Conservation (phyloP, 2,797 vertebrate species). For the Dermochelys coriacea region DNA sequence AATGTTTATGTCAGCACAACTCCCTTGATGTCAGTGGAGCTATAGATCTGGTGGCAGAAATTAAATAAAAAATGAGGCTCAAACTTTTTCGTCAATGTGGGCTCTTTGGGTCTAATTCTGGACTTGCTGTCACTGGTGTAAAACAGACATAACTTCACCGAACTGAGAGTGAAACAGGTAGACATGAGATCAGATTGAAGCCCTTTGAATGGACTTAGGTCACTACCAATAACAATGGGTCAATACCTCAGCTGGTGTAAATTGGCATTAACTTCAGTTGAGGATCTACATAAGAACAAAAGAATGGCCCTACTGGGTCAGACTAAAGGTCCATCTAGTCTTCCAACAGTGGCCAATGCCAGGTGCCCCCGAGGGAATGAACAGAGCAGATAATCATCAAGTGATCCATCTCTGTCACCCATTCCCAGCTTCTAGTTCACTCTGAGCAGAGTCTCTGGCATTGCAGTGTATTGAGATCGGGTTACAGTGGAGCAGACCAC, state of each 20-base stretch:
- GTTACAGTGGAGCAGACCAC: background rate
- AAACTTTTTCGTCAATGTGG: background rate
- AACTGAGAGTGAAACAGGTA: background rate
- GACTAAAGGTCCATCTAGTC: too few species aligned
- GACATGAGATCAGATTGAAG: fast-evolving
- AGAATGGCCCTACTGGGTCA: background rate
- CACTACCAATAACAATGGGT: fast-evolving
- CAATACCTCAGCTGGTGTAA: background rate
- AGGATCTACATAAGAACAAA: fast-evolving
- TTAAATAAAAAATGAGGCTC: fast-evolving
- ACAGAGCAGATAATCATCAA: too few species aligned
- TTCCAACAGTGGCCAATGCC: too few species aligned
- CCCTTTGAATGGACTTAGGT: fast-evolving
- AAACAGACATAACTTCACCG: background rate
- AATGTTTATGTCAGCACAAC: background rate
- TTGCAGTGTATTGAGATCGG: background rate
- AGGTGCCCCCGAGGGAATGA: too few species aligned
- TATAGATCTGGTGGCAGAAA: background rate
- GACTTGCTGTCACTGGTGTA: background rate
- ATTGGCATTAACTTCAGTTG: fast-evolving
- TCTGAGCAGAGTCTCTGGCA: background rate
- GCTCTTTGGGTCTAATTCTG: background rate
- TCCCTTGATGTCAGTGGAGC: background rate
- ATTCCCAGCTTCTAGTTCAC: background rate
- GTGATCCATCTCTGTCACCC: too few species aligned